Conservation (phyloP, 1,140 invertebrate genomes). For the Coelopa frigida region DNA sequence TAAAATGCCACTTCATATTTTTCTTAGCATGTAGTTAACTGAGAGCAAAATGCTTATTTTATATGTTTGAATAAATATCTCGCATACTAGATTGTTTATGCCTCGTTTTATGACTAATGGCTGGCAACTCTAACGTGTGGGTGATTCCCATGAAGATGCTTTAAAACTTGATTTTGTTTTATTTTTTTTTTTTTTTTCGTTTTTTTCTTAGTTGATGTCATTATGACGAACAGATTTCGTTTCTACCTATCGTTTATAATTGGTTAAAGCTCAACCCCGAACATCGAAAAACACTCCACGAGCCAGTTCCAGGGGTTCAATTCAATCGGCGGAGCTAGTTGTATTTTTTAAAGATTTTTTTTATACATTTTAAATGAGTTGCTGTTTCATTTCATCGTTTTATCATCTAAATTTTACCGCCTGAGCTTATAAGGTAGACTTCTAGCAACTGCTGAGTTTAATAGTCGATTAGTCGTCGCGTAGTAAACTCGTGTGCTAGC, state of each 20-base stretch:
- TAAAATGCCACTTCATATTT: too few relatives aligned
- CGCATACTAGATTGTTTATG: too few relatives aligned
- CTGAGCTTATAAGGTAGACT: constrained; percentile 8
- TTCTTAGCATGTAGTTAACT: too few relatives aligned
- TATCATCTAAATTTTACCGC: too few relatives aligned
- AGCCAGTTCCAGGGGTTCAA: too few relatives aligned
- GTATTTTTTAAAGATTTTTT: not conserved
- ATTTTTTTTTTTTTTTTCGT: constrained; percentile 1
- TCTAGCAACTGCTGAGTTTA: constrained; percentile 13
- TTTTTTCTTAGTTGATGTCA: not conserved
- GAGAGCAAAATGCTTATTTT: too few relatives aligned
- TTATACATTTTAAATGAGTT: not conserved
- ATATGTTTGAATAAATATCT: too few relatives aligned
- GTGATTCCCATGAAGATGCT: constrained; percentile 10
- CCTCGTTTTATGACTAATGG: constrained; percentile 7
- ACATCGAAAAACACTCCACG: too few relatives aligned
- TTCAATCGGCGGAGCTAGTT: too few relatives aligned
- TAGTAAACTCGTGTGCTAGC: constrained; percentile 10
- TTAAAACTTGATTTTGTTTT: not conserved
- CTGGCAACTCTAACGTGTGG: constrained; percentile 6
- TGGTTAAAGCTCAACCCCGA: too few relatives aligned
- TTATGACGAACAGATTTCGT: not conserved
- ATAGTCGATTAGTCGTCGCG: not conserved
- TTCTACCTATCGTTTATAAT: too few relatives aligned
- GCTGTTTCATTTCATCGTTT: not conserved